These are phyloP conservation scores for Lasioglossum figueresi DNA, from an alignment of 2,888 invertebrate genomes.

Conservation along the genomic window DNA sequence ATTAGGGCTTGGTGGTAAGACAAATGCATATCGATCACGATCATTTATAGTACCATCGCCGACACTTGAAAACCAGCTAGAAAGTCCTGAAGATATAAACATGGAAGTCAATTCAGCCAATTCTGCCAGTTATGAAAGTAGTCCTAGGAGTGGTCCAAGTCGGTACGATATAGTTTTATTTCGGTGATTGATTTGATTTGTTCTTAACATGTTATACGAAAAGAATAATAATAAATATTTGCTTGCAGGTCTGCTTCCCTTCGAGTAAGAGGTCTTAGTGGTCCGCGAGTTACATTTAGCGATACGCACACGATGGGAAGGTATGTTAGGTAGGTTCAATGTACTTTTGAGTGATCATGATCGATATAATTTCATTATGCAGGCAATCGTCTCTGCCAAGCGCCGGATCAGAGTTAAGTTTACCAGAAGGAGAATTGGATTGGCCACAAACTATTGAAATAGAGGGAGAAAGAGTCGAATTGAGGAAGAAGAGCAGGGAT, in stretches of 20 bases:
- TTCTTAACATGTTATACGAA: neutral
- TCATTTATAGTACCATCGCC: constrained; percentile 91
- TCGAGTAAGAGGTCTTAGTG: constrained; percentile 85
- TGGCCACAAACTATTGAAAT: constrained; percentile 88
- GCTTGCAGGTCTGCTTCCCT: constrained; percentile 87
- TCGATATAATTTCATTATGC: neutral
- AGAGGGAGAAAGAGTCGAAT: constrained; percentile 88
- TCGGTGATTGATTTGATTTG: neutral
- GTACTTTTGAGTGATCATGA: neutral
- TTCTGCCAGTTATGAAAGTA: constrained; percentile 89
- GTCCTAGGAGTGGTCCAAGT: constrained; percentile 89
- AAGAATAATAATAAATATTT: neutral
- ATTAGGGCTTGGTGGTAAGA: constrained; percentile 87
- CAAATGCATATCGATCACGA: constrained; percentile 89
- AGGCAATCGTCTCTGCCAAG: constrained; percentile 93
- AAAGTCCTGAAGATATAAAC: constrained; percentile 83
- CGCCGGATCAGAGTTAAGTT: constrained; percentile 88
- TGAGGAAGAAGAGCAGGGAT: constrained; percentile 85
- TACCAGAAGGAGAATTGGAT: constrained; percentile 86
- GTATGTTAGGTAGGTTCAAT: constrained; percentile 71
- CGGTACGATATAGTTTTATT: constrained; percentile 68
- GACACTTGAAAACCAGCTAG: constrained; percentile 87
- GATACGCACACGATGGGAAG: constrained; percentile 86
- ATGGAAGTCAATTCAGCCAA: constrained; percentile 82
- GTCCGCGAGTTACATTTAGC: constrained; percentile 87